These are phyloP conservation scores for Polyommatus icarus DNA, from an alignment of 2,888 invertebrate genomes.

Conservation along the genomic window DNA sequence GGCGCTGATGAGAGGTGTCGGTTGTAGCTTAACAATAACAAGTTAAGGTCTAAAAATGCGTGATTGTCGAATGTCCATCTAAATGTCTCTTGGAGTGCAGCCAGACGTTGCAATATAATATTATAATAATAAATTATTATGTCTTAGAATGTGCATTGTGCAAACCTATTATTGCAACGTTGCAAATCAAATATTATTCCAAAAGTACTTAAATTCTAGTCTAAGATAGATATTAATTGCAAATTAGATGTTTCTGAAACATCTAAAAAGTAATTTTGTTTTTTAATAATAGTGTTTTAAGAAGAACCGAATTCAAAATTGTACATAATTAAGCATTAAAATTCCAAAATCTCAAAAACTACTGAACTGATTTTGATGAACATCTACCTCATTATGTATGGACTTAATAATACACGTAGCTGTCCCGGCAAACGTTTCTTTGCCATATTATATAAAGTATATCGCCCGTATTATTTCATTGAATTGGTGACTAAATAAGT, in stretches of 20 bases:
- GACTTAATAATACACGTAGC: background rate
- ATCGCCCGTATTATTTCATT: no score
- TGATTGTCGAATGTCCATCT: background rate
- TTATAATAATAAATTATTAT: background rate
- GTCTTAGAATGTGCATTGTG: conserved; percentile 4
- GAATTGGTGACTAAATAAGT: no score
- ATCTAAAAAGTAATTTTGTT: background rate
- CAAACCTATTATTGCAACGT: background rate
- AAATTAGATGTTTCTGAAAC: background rate
- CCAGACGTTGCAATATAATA: conserved; percentile 9
- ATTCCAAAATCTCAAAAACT: no score
- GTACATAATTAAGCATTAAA: no score
- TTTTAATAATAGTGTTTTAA: no score
- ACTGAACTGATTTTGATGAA: no score
- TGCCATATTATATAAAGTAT: no score
- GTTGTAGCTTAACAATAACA: background rate
- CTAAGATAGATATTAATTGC: background rate
- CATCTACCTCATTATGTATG: background rate
- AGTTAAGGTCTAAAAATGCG: background rate
- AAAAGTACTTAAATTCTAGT: background rate
- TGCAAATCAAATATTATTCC: background rate
- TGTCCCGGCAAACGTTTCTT: no score
- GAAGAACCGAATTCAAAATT: no score
- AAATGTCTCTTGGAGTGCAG: background rate
- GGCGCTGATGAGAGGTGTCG: no score